Evolutionary conservation across 2,888 invertebrate genomes (phyloP).

Genomic region (Tubulanus polymorphus): DNA sequence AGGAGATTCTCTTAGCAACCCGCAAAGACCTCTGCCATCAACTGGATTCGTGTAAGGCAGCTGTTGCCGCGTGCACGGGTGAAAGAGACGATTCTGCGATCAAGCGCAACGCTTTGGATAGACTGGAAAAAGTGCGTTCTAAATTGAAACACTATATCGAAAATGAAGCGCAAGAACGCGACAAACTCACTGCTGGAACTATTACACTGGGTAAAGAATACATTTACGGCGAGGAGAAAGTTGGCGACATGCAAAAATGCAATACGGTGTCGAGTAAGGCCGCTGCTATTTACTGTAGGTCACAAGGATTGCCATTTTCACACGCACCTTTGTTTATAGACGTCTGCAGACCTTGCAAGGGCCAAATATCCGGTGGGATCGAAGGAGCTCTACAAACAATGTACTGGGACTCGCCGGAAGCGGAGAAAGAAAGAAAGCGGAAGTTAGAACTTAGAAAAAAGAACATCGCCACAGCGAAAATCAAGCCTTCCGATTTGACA

Average conservation of each 20-base stretch:
- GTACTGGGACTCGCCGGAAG: conserved; percentile 1
- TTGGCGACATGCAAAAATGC: conserved; percentile 1
- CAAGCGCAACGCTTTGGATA: neutral
- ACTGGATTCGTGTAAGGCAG: neutral
- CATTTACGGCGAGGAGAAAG: conserved; percentile 3
- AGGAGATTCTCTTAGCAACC: neutral
- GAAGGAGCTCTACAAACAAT: conserved; percentile 2
- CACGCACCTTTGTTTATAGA: neutral
- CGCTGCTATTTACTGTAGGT: neutral
- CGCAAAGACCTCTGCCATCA: conserved; percentile 1
- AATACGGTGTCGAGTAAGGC: neutral
- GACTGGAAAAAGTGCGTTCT: neutral
- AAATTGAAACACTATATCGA: neutral
- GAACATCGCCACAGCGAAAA: neutral
- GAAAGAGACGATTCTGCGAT: conserved; percentile 1
- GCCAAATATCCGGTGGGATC: neutral
- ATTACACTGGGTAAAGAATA: neutral
- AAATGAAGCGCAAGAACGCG: neutral
- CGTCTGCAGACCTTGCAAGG: neutral
- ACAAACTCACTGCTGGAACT: neutral
- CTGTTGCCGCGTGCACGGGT: neutral
- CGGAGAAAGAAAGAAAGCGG: neutral
- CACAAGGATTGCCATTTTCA: neutral
- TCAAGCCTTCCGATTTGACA: neutral
- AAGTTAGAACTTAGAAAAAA: neutral